A percentile compares a stretch with the other conserved stretches of the same genome.
phyloP scores from a whole-genome alignment of 2,888 invertebrate genomes.

The Thera obeliscata region DNA sequence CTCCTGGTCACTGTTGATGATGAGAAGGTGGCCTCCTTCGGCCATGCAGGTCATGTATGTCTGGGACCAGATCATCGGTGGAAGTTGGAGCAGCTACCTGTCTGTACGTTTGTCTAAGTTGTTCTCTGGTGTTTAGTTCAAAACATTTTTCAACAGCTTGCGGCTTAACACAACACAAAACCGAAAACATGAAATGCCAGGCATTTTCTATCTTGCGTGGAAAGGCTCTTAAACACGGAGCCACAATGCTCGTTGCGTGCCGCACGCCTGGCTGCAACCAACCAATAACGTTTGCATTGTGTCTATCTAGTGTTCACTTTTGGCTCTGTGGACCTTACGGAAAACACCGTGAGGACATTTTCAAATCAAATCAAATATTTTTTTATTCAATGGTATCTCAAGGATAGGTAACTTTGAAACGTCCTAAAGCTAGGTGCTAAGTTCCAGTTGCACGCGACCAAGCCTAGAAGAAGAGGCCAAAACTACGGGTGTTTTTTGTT shows the following conservation, averaged over 20 bases:
- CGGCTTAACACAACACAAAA: constrained; percentile 18
- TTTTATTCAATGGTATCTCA: too few relatives aligned
- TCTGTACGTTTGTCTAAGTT: constrained; percentile 49
- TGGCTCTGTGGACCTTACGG: too few relatives aligned
- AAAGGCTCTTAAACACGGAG: constrained; percentile 17
- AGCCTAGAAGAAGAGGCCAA: too few relatives aligned
- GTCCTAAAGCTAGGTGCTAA: too few relatives aligned
- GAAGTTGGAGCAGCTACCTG: constrained; percentile 64
- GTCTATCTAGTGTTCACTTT: too few relatives aligned
- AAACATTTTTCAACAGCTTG: constrained; percentile 9
- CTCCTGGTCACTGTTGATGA: constrained; percentile 57
- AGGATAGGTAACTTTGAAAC: too few relatives aligned
- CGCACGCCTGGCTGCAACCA: background rate
- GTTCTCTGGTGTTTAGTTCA: constrained; percentile 21
- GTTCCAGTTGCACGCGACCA: too few relatives aligned
- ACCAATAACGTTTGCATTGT: too few relatives aligned
- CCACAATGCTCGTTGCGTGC: background rate
- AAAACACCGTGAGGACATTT: too few relatives aligned
- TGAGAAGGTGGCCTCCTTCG: constrained; percentile 58
- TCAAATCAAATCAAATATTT: too few relatives aligned
- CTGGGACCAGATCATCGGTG: constrained; percentile 54
- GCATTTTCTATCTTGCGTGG: constrained; percentile 22
- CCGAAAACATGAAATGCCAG: constrained; percentile 24
- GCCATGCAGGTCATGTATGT: constrained; percentile 59
- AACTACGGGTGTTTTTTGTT: too few relatives aligned